These are phyloP conservation scores for Piscicola geometra DNA, from an alignment of 2,888 invertebrate species.

Conservation along the genomic window DNA sequence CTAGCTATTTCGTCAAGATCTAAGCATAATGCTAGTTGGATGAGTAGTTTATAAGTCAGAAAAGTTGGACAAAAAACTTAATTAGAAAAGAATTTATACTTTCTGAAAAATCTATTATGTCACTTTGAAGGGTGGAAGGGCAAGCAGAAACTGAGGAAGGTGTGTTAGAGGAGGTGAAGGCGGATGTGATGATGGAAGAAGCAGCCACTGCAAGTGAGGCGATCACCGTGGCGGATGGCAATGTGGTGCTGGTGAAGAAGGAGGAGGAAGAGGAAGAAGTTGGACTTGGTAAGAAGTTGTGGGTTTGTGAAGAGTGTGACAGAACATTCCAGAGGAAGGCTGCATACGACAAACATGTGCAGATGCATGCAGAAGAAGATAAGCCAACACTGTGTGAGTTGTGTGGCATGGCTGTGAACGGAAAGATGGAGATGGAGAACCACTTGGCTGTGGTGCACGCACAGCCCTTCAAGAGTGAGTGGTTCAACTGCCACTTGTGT, in stretches of 20 bases:
- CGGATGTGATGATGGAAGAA: slow-evolving; percentile 6
- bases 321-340: slow-evolving; percentile 32
- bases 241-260: not conserved
- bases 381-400: slow-evolving; percentile 35
- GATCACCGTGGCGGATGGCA: not conserved
- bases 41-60: too few species aligned
- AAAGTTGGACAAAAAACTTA: too few species aligned
- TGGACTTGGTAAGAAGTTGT: slow-evolving; percentile 26
- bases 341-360: slow-evolving; percentile 25
- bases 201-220: not conserved
- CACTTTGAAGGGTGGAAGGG: not conserved
- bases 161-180: slow-evolving; percentile 5
- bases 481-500: slow-evolving; percentile 27
- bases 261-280: not conserved
- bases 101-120: too few species aligned
- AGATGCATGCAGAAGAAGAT: slow-evolving; percentile 30
- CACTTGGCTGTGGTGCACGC: slow-evolving; percentile 27
- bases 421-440: slow-evolving; percentile 30
- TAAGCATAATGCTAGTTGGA: too few species aligned
- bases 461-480: slow-evolving; percentile 20
- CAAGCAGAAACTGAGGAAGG: not conserved
- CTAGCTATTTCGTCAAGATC: not conserved
- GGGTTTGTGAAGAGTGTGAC: slow-evolving; percentile 29
- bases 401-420: slow-evolving; percentile 30
- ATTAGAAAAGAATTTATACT: too few species aligned